Percentiles rank a stretch among this genome's conserved stretches.
phyloP scores from a whole-genome alignment of 2,888 invertebrate genomes.

The Pimpla rufipes region DNA sequence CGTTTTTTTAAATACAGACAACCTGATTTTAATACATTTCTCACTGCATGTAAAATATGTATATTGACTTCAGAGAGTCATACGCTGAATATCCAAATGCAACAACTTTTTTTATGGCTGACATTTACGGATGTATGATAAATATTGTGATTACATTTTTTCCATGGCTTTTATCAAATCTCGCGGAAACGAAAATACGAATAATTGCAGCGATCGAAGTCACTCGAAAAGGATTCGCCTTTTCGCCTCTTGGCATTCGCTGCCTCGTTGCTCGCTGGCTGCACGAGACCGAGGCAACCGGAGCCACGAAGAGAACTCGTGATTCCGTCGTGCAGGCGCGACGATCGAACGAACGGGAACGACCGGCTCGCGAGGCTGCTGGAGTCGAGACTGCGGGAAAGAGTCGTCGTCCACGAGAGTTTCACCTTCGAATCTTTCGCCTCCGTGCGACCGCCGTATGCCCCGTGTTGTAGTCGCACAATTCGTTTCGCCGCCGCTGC shows the following conservation, averaged over 20 bases:
- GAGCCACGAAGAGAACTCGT: conserved; percentile 20
- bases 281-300: conserved; percentile 12
- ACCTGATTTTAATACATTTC: too few relatives aligned
- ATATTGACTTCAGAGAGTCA: not conserved
- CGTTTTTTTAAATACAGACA: too few relatives aligned
- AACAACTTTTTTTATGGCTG: not conserved
- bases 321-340: conserved; percentile 38
- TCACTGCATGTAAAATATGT: not conserved
- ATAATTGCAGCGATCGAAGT: conserved; percentile 4
- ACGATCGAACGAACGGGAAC: conserved; percentile 33
- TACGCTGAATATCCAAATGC: not conserved
- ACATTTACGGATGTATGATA: not conserved
- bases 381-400: conserved; percentile 29
- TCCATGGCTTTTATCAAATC: not conserved
- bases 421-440: conserved; percentile 49
- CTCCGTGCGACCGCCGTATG: conserved; percentile 12
- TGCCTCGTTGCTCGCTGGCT: conserved; percentile 4
- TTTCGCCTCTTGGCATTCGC: conserved; percentile 40
- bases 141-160: not conserved
- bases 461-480: conserved; percentile 3
- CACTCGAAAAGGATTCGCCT: conserved; percentile 6
- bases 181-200: not conserved
- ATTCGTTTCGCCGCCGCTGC: conserved; percentile 5
- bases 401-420: conserved; percentile 36
- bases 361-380: conserved; percentile 35